Evolutionary conservation across 2,113 vertebrate genomes (phyloP), one percentile per base, ranked within the genome.

Genomic region (Tragelaphus buxtoni): DNA sequence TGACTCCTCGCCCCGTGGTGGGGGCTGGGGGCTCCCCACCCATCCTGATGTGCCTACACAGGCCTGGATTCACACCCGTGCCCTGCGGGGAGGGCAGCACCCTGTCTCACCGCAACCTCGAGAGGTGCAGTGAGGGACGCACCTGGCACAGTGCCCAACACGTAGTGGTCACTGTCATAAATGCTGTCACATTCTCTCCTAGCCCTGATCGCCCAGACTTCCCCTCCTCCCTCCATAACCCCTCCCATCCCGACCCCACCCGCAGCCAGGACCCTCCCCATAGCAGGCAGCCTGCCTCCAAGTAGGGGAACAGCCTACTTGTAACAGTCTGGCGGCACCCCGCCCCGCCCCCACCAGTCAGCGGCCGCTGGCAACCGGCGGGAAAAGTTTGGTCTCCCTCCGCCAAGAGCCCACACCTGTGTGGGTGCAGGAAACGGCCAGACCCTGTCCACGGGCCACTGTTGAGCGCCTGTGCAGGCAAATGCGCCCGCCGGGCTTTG

Each of bases 231-330:
- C 51, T 55, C 47, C 47, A n/a, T n/a, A 80, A n/a, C 30, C 77
- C 47, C 77, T 24, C 18, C 32, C 77, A 80, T 2, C 39, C 63
- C 0, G n/a, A 72, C 35, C 35, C n/a, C 9, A 42, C 20, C 22
- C 22, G 30, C 2, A 60, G 20, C 72, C 72, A 11, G 24, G 5
- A 39, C 7, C 13, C 28, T 17, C 65, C 32, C 80, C 26, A 5
- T 12, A 42, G 63, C 16, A 12, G 49, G 84, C 87, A 3, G 30
- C 9, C 76, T 11, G 7, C 30, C 28, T 0, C 1, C 0, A 35
- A 16, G n/a, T 56, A 28, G 74, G 47, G 28, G 20, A 22, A 84
- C 18, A 22, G 65, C 18, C n/a, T 39, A 69, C 65, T 17, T 20
- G 17, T 35, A 35, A 35, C n/a, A 69, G 18, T 69, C n/a, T 39